Evolutionary conservation across 1,140 invertebrate genomes (phyloP), one percentile per base, ranked within the genome.

Genomic region (Leptinotarsa undecemlineata): DNA sequence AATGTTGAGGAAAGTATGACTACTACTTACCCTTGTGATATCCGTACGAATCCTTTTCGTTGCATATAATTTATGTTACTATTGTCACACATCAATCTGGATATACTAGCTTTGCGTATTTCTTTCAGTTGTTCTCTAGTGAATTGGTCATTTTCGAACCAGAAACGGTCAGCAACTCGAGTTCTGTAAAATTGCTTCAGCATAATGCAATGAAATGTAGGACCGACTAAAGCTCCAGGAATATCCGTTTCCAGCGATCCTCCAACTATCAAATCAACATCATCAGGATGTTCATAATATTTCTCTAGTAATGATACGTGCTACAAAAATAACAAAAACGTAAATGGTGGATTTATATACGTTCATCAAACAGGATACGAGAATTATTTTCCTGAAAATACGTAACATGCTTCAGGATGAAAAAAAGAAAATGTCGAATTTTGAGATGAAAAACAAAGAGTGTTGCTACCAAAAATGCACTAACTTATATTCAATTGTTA

Each of bases 201-300:
- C 2, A 98, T 86, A 69, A 99, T 94, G 79, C 96, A 98, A 2
- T 95, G 88, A 87, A 97, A 98, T 0, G 96, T 98, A 2, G 96
- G 96, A 0, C 97, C 97, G 4, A 92, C 88, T 13, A 96, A 86
- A 0, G 94, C 91, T 2, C 92, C 94, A 2, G 90, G 88, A 1
- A 96, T 90, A 72, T 92, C 90, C 1, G 79, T 82, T 85, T 98
- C 97, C 21, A 96, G 84, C 2, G 94, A 91, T 8, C 92, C 95
- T 14, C 93, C 95, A 11, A 96, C 92, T 60, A 93, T 94, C 23
- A 98, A 85, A 79, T 98, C 97, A 6, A 98, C 92, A 84, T 98
- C 96, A 68, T 96, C 92, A 1, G 92, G 90, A 33, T 85, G 88
- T 48, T 88, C 88, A 81, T 95, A 95, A 0, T 95, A 79, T 0